Evolutionary conservation across 2,113 vertebrate species (phyloP), one percentile per base, ranked within the genome.

Genomic region (Hyaena hyaena): DNA sequence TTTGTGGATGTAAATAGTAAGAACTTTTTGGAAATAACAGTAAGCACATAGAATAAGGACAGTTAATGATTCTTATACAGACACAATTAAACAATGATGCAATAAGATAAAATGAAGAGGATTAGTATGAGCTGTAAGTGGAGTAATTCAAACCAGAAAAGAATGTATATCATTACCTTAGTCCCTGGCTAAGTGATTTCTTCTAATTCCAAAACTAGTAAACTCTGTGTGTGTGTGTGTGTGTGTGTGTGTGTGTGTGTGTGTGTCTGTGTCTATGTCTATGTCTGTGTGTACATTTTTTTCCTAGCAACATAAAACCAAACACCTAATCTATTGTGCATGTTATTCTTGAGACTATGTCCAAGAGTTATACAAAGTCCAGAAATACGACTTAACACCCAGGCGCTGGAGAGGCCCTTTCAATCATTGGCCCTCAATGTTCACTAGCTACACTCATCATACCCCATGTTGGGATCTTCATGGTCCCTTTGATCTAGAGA

Each of bases 31-130:
- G 68, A 93, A 84, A 84, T 74, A 66, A 17, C 21, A 82, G 5
- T 55, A 61, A 5, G 19, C 28, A 71, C 16, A 77, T 63, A 69
- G 76, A 81, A 73, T 88, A 85, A 55, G 71, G 24, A 58, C 23
- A 90, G 3, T 39, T 71, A 83, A 77, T 33, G 5, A 48, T 7
- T 81, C 48, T 82, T 55, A 50, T 19, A 65, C 28, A 90, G 82
- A 82, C 28, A 81, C 77, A 89, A 84, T 94, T 83, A 88, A 92
- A 71, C 9, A 79, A 85, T 68, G 88, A 80, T 80, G 10, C 9
- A 35, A 19, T 71, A 35, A 92, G 43, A 77, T 45, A 83, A 81
- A 66, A 7, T 66, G 19, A 68, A n/a, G 84, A 73, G 79, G 24
- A 83, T 77, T 48, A 81, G 48, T 55, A 45, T 74, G 31, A 66